phyloP scores from a whole-genome alignment of 2,113 vertebrate genomes.

The Sphaerodactylus townsendi region DNA sequence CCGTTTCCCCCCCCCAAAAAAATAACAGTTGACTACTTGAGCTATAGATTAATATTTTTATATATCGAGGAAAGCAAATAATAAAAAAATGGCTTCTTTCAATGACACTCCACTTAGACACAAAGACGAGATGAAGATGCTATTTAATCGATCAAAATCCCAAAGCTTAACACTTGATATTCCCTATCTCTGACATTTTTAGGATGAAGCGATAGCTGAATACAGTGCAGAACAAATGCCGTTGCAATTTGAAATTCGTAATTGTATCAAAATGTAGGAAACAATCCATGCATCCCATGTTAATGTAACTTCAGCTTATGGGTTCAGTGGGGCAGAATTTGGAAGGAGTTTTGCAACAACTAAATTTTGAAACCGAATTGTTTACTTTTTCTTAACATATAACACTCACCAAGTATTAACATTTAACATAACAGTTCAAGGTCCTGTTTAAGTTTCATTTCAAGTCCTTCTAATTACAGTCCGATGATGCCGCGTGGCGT shows the following conservation, averaged over 20 bases:
- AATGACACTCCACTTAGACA: conserved; percentile 16
- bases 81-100: conserved; percentile 23
- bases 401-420: no score
- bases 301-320: no score
- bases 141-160: conserved; percentile 25
- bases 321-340: no score
- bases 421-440: no score
- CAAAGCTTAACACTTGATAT: conserved; percentile 21
- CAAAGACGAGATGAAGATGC: neutral
- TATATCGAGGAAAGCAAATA: neutral
- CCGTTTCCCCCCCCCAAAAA: conserved; percentile 38
- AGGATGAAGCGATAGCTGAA: neutral
- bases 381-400: no score
- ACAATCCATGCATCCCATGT: no score
- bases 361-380: no score
- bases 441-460: no score
- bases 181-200: conserved; percentile 15
- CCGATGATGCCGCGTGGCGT: no score
- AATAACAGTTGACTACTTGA: conserved; percentile 55
- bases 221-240: neutral
- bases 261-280: no score
- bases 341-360: no score
- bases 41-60: conserved; percentile 56
- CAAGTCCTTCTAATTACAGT: no score
- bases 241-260: conserved; percentile 23